A percentile compares a stretch with the other conserved stretches of the same genome.
phyloP scores from a whole-genome alignment of 2,888 invertebrate genomes.

The Nipponacmea schrenckii region DNA sequence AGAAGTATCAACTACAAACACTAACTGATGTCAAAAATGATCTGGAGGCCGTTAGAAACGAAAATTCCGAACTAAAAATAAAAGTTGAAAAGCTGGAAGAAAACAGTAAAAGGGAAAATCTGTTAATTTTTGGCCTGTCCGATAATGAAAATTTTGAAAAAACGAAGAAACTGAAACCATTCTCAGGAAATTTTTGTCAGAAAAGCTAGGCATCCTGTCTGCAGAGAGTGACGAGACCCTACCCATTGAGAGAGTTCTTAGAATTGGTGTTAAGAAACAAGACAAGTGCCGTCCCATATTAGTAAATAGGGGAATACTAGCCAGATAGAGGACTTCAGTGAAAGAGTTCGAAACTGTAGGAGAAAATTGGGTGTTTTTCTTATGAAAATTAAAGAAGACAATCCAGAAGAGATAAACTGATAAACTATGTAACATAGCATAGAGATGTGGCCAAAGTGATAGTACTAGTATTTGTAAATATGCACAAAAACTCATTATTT shows the following conservation, averaged over 20 bases:
- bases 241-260: background rate
- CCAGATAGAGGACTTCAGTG: background rate
- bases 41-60: background rate
- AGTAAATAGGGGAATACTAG: background rate
- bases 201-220: background rate
- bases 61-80: background rate
- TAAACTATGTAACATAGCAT: background rate
- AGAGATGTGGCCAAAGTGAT: background rate
- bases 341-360: background rate
- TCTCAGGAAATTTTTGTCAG: background rate
- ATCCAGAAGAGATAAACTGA: background rate
- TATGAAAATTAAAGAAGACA: background rate
- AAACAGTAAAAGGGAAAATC: background rate
- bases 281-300: background rate
- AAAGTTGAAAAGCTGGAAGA: conserved; percentile 1
- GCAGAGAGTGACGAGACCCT: background rate
- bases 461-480: background rate
- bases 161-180: background rate
- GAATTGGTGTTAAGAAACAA: background rate
- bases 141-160: background rate
- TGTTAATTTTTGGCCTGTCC: background rate
- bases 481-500: background rate
- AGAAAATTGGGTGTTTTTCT: background rate
- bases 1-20: background rate
- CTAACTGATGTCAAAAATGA: background rate